Evolutionary conservation across 2,797 vertebrate species (phyloP).

Genomic region (Rhabdophis nuchalis): DNA sequence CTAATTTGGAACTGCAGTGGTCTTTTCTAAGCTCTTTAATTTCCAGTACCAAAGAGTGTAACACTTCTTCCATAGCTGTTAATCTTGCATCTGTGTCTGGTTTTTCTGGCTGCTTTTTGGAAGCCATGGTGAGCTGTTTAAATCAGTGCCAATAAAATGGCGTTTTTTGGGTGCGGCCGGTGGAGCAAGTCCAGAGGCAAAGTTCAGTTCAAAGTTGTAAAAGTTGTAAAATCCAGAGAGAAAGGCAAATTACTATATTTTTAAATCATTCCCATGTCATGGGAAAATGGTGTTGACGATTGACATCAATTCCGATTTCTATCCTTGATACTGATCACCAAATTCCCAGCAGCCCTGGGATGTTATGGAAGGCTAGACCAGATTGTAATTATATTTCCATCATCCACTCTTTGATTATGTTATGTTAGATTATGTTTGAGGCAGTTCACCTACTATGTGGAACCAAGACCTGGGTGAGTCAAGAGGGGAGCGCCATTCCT

Average conservation of each 20-base stretch:
- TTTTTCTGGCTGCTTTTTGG: too few species aligned
- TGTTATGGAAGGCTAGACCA: neutral
- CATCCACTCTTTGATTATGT: neutral
- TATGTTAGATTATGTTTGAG: neutral
- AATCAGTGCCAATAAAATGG: too few species aligned
- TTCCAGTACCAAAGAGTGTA: too few species aligned
- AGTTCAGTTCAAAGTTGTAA: too few species aligned
- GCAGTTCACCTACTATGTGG: neutral
- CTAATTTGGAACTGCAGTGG: too few species aligned
- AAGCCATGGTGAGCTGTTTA: too few species aligned
- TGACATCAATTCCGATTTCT: neutral
- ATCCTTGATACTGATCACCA: neutral
- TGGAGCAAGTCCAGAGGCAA: too few species aligned
- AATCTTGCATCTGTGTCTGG: too few species aligned
- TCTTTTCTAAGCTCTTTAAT: too few species aligned
- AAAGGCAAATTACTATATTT: slow-evolving; percentile 72
- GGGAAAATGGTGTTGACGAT: neutral
- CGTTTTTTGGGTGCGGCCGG: too few species aligned
- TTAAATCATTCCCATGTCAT: slow-evolving; percentile 58
- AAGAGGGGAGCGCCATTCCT: neutral
- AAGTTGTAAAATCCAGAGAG: too few species aligned
- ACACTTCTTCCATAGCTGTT: too few species aligned
- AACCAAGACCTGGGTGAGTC: neutral
- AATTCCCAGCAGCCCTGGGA: neutral
- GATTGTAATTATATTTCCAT: neutral